Evolutionary conservation across 2,113 vertebrate genomes (phyloP).

Genomic region (Tangachromis dhanisi): DNA sequence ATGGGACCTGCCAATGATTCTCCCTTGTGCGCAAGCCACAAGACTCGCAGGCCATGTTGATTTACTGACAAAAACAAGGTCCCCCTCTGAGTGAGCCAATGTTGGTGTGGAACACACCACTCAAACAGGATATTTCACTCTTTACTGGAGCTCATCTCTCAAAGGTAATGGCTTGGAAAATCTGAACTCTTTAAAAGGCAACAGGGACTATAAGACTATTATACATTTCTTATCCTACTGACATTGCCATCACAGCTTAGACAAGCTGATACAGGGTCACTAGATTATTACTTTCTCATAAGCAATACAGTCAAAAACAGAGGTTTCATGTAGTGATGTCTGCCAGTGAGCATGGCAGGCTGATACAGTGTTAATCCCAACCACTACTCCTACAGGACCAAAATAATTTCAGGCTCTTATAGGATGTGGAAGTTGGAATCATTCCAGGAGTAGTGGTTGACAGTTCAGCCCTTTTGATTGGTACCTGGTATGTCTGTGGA

Average conservation of each 20-base stretch:
- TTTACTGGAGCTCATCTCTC: constrained; percentile 59
- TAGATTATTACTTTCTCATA: constrained; percentile 22
- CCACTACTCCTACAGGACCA: not conserved
- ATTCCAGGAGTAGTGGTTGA: not conserved
- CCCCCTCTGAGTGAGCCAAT: constrained; percentile 45
- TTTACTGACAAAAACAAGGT: constrained; percentile 61
- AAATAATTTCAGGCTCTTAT: constrained; percentile 15
- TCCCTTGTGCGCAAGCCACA: constrained; percentile 22
- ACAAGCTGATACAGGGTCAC: constrained; percentile 34
- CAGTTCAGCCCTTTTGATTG: not conserved
- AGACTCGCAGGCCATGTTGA: constrained; percentile 45
- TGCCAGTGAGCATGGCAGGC: not conserved
- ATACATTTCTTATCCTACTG: constrained; percentile 39
- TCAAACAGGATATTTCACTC: constrained; percentile 55
- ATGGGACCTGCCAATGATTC: constrained; percentile 40
- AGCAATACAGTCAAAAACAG: not conserved
- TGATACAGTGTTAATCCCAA: not conserved
- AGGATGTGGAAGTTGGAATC: not conserved
- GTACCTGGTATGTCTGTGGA: not conserved
- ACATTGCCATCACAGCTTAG: constrained; percentile 19
- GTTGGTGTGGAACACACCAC: constrained; percentile 22
- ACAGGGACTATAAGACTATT: constrained; percentile 52
- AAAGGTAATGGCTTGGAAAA: constrained; percentile 72
- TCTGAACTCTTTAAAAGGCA: constrained; percentile 70
- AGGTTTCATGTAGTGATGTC: not conserved